Base-by-base conservation (phyloP, 2,113 vertebrate genomes). In the Lamprotornis superbus region DNA sequence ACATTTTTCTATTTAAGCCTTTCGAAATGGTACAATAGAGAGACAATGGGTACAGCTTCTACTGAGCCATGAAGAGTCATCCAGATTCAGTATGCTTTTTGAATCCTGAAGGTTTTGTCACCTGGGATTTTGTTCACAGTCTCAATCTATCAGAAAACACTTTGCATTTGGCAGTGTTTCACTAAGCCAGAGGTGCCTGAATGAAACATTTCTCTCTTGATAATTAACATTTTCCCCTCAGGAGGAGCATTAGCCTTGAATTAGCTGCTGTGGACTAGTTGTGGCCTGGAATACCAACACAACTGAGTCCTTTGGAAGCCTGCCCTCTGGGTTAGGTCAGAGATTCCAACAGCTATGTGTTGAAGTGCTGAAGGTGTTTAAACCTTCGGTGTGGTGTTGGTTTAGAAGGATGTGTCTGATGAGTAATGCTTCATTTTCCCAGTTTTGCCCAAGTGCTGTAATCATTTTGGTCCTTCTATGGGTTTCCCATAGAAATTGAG, bases 321-420 rank as follows among this genome's bases (percentile, higher is more conserved):
- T 73, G 30, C 15, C 35, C 49, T 64, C 40, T 80, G 39, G n/a
- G 47, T 60, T 22, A 2, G 44, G 1, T 71, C 23, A 40, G 30
- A 21, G 27, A 40, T 76, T 17, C 5, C 23, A 69, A 31, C 4
- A 76, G 9, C 16, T 1, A 3, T 15, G 5, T 20, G 15, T 10
- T 61, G 47, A 82, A 21, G 37, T 25, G 3, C 7, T 8, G 0
- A 33, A 10, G 1, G 30, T 16, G 78, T 83, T 68, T 31, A 80
- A 76, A 33, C 9, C 2, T 71, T 15, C 0, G 0, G 11, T 46
- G 19, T 1, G 33, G 3, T 57, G 19, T 22, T 69, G 60, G 27
- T 76, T 76, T 25, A 49, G 10, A 80, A 30, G 20, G 8, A 37
- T 50, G 13, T 12, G 23, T 52, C 46, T 57, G 5, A 61, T 27